Conservation (phyloP, 2,888 invertebrate genomes). For the Dynastes grantii region DNA sequence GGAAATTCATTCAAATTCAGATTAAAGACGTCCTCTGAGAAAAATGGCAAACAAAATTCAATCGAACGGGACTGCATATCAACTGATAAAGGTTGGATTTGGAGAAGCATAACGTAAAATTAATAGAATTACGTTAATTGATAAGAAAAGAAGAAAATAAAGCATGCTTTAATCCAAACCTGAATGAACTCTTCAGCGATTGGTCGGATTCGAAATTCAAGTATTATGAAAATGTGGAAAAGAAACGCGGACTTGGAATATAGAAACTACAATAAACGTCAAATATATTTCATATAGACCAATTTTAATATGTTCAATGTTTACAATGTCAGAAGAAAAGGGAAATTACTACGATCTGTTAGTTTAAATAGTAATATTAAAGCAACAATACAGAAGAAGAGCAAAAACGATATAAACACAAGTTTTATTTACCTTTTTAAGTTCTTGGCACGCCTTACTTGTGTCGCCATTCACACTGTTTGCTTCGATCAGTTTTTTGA, state of each 20-base stretch:
- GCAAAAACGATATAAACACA: neutral
- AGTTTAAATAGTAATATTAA: neutral
- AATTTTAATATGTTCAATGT: too few species aligned
- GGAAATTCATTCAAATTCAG: conserved; percentile 61
- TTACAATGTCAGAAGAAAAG: too few species aligned
- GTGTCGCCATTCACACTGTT: conserved; percentile 60
- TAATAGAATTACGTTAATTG: too few species aligned
- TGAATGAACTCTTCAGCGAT: conserved; percentile 53
- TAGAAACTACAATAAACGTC: neutral
- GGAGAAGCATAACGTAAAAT: too few species aligned
- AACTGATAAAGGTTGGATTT: too few species aligned
- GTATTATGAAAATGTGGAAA: neutral
- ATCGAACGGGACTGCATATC: neutral
- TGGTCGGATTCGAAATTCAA: neutral
- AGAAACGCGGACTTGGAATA: neutral
- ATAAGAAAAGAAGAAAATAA: neutral
- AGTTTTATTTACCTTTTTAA: conserved; percentile 60
- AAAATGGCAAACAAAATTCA: neutral
- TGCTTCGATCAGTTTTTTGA: conserved; percentile 60
- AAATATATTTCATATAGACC: neutral
- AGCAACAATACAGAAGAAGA: neutral
- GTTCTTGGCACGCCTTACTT: conserved; percentile 56
- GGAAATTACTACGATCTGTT: neutral
- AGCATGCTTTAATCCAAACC: conserved; percentile 55
- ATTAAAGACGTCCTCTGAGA: conserved; percentile 50